Evolutionary conservation across 2,113 vertebrate species (phyloP).

Genomic region (Junco hyemalis): DNA sequence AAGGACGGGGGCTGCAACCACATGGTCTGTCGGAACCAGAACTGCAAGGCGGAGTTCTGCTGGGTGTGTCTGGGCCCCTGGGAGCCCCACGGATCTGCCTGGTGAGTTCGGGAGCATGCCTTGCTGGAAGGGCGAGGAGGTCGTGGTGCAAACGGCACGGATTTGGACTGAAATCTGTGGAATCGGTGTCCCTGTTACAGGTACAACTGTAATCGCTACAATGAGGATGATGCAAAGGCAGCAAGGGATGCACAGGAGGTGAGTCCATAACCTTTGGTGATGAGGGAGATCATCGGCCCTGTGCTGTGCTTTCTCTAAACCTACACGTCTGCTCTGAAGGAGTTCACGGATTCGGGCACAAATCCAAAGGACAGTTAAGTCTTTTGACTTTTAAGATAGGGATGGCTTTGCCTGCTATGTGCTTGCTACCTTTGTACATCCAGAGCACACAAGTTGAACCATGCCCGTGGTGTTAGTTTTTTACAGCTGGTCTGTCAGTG

Average conservation of each 20-base stretch:
- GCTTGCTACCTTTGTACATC: neutral
- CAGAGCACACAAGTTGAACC: neutral
- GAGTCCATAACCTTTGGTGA: conserved; percentile 53
- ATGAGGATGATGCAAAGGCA: conserved; percentile 99
- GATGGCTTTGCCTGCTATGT: neutral
- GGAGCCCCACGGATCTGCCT: conserved; percentile 98
- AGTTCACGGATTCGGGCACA: neutral
- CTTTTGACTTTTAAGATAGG: neutral
- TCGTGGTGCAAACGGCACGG: neutral
- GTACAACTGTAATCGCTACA: conserved; percentile 99
- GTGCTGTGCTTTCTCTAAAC: neutral
- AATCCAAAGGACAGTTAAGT: neutral
- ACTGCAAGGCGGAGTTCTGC: conserved; percentile 99
- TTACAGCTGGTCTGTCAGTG: neutral
- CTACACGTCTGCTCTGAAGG: neutral
- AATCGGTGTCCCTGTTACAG: conserved; percentile 70
- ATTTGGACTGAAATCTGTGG: conserved; percentile 25
- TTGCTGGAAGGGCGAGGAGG: neutral
- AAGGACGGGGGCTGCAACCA: conserved; percentile 99
- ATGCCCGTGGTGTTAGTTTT: neutral
- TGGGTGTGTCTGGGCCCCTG: conserved; percentile 99
- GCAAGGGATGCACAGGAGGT: conserved; percentile 99
- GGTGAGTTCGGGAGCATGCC: conserved; percentile 76
- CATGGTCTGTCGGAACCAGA: conserved; percentile 99
- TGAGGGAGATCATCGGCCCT: neutral